Conservation (phyloP, 2,888 invertebrate genomes). For the Drosophila parthenogenetica region DNA sequence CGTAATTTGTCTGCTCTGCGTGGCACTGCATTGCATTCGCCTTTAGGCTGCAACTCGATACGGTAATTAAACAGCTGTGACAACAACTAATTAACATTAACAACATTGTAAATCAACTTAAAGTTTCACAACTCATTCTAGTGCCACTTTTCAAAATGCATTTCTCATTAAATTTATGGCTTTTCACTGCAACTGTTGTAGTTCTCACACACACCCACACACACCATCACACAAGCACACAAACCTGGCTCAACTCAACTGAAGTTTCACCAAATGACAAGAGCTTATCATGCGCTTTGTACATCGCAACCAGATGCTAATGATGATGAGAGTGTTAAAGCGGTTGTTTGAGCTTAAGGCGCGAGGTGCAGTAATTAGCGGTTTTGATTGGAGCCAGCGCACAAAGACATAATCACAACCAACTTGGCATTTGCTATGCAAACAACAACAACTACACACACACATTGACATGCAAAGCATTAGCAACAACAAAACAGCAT, state of each 20-base stretch:
- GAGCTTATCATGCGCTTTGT: slow-evolving; percentile 25
- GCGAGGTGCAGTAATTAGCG: slow-evolving; percentile 40
- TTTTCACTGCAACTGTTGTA: background rate
- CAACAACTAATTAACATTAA: slow-evolving; percentile 53
- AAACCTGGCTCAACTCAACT: slow-evolving; percentile 14
- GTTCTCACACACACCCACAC: background rate
- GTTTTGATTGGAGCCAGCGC: slow-evolving; percentile 19
- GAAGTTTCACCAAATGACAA: slow-evolving; percentile 37
- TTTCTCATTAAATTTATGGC: slow-evolving; percentile 41
- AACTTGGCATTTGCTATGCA: slow-evolving; percentile 34
- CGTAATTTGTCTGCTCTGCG: slow-evolving; percentile 47
- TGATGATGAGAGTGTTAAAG: slow-evolving; percentile 15
- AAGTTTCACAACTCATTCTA: slow-evolving; percentile 27
- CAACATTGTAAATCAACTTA: slow-evolving; percentile 34
- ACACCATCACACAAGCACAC: background rate
- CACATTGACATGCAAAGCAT: background rate
- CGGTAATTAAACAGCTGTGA: slow-evolving; percentile 48
- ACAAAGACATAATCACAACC: slow-evolving; percentile 36
- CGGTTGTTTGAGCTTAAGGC: slow-evolving; percentile 27
- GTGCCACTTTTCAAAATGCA: slow-evolving; percentile 26
- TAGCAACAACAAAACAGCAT: background rate
- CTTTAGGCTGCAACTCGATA: slow-evolving; percentile 20
- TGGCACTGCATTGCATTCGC: slow-evolving; percentile 17
- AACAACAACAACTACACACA: slow-evolving; percentile 7
- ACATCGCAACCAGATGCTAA: slow-evolving; percentile 26